These are phyloP conservation scores for Noctuana brunneofusca DNA, from an alignment of 2,888 invertebrate species.

Conservation along the genomic window DNA sequence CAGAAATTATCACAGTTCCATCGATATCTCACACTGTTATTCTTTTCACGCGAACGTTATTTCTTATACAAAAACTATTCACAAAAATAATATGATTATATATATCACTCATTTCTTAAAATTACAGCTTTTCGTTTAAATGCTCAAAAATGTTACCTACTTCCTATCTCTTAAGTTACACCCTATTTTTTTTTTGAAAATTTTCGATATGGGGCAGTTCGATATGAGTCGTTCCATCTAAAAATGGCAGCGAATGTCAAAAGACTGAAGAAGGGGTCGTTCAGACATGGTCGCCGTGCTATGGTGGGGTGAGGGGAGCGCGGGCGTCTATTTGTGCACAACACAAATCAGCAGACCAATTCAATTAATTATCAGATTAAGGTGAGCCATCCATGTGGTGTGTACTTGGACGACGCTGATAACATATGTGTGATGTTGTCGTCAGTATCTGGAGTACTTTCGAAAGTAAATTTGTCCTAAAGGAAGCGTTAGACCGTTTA, in stretches of 20 bases:
- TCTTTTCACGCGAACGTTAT: constrained; percentile 11
- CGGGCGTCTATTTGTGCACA: constrained; percentile 75
- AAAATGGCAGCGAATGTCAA: constrained; percentile 81
- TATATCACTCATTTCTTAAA: constrained; percentile 39
- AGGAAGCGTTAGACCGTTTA: constrained; percentile 35
- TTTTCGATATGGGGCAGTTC: constrained; percentile 68
- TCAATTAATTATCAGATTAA: constrained; percentile 83
- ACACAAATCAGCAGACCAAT: constrained; percentile 80
- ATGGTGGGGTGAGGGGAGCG: constrained; percentile 54
- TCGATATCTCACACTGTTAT: constrained; percentile 33
- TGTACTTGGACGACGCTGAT: constrained; percentile 65
- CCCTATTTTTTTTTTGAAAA: constrained; percentile 43
- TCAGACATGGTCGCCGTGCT: constrained; percentile 55
- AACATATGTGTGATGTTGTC: constrained; percentile 58
- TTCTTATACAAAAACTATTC: constrained; percentile 33
- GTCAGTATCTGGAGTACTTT: constrained; percentile 50
- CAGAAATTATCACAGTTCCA: constrained; percentile 50
- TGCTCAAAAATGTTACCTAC: constrained; percentile 50
- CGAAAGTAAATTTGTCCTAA: constrained; percentile 41
- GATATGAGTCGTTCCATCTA: constrained; percentile 75
- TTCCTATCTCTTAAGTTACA: constrained; percentile 49
- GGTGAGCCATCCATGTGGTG: constrained; percentile 71
- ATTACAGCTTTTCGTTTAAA: constrained; percentile 51
- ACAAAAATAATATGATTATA: constrained; percentile 42
- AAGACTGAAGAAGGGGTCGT: constrained; percentile 77